Percentiles rank a stretch among this genome's conserved stretches.
Conservation (phyloP, 2,113 vertebrate genomes). For the Corythornis madagascariensis region DNA sequence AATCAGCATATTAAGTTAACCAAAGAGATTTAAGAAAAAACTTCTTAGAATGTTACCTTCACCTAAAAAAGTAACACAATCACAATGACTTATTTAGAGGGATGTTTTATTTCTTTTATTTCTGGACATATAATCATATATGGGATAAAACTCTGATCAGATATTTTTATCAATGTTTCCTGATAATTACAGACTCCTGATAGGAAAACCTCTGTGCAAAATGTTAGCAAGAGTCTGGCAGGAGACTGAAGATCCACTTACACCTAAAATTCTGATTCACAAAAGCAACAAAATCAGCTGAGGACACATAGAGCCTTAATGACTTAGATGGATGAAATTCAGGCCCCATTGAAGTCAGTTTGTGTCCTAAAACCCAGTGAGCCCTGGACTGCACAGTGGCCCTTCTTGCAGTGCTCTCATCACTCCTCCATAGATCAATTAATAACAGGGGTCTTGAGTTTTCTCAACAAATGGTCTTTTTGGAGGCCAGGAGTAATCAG, state of each 20-base stretch:
- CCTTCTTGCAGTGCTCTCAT: background rate
- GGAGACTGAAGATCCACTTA: background rate
- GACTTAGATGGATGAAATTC: background rate
- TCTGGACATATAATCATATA: background rate
- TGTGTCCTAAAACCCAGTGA: background rate
- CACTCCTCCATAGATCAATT: background rate
- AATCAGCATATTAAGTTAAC: background rate
- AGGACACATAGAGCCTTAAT: background rate
- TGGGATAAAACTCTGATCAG: background rate
- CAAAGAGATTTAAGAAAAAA: background rate
- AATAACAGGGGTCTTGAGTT: background rate
- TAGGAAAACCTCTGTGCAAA: background rate
- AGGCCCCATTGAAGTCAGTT: background rate
- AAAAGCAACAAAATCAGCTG: background rate
- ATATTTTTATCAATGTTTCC: background rate
- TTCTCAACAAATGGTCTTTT: background rate
- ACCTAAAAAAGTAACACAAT: background rate
- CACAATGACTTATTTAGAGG: background rate
- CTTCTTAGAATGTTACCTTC: background rate
- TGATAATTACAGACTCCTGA: background rate
- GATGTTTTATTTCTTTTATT: background rate
- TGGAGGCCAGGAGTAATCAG: background rate
- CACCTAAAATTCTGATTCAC: background rate
- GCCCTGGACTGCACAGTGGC: background rate
- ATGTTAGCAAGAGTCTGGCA: background rate